Conservation (phyloP, 2,888 invertebrate genomes). For the Hirudinaria manillensis region DNA sequence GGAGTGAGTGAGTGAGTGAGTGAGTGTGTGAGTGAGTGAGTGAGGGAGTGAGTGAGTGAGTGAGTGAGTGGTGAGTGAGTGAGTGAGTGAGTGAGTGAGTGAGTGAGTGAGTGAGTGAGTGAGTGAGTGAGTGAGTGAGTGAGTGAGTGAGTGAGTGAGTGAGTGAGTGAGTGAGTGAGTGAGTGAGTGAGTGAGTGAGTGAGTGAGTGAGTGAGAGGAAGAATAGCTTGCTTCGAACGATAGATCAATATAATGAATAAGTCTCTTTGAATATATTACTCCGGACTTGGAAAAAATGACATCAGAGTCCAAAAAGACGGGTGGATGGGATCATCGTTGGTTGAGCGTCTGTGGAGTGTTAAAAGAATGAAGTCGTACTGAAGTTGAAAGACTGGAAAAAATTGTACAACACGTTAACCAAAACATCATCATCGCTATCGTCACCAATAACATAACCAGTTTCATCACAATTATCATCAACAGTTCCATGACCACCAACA, state of each 20-base stretch:
- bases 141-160: background rate
- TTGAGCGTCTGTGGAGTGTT: no score
- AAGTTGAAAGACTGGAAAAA: no score
- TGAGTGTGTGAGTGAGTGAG: slow-evolving; percentile 9
- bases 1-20: slow-evolving; percentile 18
- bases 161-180: slow-evolving; percentile 19
- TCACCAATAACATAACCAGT: slow-evolving; percentile 12
- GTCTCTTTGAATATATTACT: background rate
- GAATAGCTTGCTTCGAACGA: background rate
- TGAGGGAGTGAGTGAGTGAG: background rate
- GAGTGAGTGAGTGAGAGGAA: slow-evolving; percentile 9
- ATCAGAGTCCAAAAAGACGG: no score
- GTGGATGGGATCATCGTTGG: no score
- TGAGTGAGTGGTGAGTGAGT: background rate
- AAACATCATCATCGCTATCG: slow-evolving; percentile 15
- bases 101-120: background rate
- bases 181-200: slow-evolving; percentile 18
- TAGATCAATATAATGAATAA: background rate
- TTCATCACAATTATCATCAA: slow-evolving; percentile 39
- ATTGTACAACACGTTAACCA: slow-evolving; percentile 14
- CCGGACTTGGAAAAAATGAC: no score
- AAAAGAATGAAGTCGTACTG: no score
- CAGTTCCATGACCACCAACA: slow-evolving; percentile 32
- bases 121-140: background rate
- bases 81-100: background rate